Conservation (phyloP, 1,140 invertebrate genomes). For the Callitettix versicolor region DNA sequence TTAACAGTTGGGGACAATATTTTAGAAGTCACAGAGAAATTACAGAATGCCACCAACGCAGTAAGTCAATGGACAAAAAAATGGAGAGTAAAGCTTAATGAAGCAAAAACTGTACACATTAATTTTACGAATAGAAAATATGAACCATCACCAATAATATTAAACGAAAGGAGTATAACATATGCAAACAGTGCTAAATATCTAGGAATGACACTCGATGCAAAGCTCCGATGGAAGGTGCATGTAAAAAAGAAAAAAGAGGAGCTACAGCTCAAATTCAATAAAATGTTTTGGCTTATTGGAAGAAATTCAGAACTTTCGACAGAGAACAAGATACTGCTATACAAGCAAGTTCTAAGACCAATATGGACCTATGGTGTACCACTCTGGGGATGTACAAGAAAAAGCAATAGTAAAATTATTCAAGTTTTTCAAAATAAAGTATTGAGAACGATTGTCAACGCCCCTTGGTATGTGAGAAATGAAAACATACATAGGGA, state of each 20-base stretch:
- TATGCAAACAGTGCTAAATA: constrained; percentile 16
- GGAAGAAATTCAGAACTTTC: constrained; percentile 17
- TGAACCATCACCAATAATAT: background rate
- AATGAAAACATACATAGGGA: background rate
- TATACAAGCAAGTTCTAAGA: constrained; percentile 17
- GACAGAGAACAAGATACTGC: constrained; percentile 16
- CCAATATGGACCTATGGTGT: background rate
- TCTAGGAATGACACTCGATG: constrained; percentile 26
- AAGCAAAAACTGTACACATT: constrained; percentile 24
- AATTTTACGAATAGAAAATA: constrained; percentile 26
- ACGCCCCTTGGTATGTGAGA: background rate
- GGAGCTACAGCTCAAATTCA: constrained; percentile 17
- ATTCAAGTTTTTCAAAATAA: background rate
- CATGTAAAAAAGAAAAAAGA: constrained; percentile 18
- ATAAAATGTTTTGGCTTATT: constrained; percentile 20
- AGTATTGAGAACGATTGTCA: background rate
- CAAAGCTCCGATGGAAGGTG: constrained; percentile 5
- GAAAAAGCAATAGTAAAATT: no score
- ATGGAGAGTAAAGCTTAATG: constrained; percentile 28
- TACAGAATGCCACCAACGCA: constrained; percentile 23
- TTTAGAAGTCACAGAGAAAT: constrained; percentile 9
- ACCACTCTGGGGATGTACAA: background rate
- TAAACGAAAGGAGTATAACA: background rate
- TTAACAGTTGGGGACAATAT: constrained; percentile 16
- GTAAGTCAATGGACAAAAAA: constrained; percentile 23